Evolutionary conservation across 1,140 invertebrate species (phyloP).

Genomic region (Lasaia peninsularis): DNA sequence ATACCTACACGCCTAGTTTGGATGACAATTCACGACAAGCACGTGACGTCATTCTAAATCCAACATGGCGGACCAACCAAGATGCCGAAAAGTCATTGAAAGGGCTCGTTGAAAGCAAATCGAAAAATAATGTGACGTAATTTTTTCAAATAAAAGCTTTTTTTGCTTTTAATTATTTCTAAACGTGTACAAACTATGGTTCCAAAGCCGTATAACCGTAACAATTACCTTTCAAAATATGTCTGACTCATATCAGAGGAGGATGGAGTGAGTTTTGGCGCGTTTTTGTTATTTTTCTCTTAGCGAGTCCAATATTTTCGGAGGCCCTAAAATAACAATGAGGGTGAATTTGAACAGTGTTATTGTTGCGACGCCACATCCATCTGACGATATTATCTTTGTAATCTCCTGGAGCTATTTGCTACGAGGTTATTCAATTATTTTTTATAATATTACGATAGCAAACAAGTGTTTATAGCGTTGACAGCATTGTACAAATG

Average conservation of each 20-base stretch:
- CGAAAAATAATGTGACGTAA: too few species aligned
- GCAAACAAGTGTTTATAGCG: too few species aligned
- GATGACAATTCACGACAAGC: too few species aligned
- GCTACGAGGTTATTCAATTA: constrained; percentile 19
- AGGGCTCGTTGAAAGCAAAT: too few species aligned
- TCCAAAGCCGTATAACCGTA: not conserved
- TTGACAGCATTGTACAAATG: too few species aligned
- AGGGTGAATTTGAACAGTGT: constrained; percentile 43
- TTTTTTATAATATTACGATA: not conserved
- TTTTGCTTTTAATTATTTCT: too few species aligned
- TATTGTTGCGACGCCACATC: constrained; percentile 39
- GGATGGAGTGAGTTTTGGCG: constrained; percentile 23
- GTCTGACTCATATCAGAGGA: constrained; percentile 1
- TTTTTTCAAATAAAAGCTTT: too few species aligned
- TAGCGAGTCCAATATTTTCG: constrained; percentile 54
- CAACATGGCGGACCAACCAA: too few species aligned
- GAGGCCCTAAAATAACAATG: constrained; percentile 55
- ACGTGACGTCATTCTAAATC: too few species aligned
- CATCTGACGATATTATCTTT: constrained; percentile 52
- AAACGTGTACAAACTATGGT: too few species aligned
- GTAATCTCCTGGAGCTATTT: constrained; percentile 31
- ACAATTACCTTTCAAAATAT: not conserved
- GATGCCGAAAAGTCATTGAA: too few species aligned
- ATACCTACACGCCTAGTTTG: too few species aligned
- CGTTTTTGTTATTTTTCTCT: constrained; percentile 57